Evolutionary conservation across 2,113 vertebrate species (phyloP).

Genomic region (Oncorhynchus nerka): DNA sequence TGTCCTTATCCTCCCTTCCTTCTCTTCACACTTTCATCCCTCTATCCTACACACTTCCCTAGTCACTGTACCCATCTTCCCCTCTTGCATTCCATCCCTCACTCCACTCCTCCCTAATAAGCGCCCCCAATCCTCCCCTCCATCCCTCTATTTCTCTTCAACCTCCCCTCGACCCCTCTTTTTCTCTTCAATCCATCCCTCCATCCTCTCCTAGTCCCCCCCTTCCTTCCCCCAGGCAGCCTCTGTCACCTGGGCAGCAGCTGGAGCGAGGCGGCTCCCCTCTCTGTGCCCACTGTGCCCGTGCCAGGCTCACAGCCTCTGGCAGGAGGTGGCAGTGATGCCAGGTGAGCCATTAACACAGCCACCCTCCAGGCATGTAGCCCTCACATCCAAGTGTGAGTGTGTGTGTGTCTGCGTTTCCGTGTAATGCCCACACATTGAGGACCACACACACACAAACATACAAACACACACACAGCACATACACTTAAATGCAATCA

Average conservation of each 20-base stretch:
- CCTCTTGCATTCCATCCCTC: too few relatives aligned
- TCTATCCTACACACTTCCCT: too few relatives aligned
- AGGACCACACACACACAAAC: not conserved
- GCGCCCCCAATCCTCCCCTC: too few relatives aligned
- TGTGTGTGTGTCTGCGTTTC: too few relatives aligned
- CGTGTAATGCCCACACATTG: not conserved
- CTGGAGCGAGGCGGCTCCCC: constrained; percentile 6
- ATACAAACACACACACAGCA: not conserved
- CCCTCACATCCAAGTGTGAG: constrained; percentile 22
- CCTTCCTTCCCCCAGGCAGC: too few relatives aligned
- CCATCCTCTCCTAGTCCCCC: not conserved
- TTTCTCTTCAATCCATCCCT: not conserved
- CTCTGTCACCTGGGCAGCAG: constrained; percentile 35
- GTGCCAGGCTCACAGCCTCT: not conserved
- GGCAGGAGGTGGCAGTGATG: not conserved
- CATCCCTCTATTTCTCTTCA: too few relatives aligned
- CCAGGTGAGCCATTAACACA: constrained; percentile 46
- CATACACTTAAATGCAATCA: not conserved
- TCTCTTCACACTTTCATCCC: too few relatives aligned
- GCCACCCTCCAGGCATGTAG: constrained; percentile 15
- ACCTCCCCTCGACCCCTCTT: too few relatives aligned
- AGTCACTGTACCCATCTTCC: too few relatives aligned
- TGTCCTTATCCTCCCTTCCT: too few relatives aligned
- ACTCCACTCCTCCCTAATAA: too few relatives aligned
- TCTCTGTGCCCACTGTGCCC: constrained; percentile 6